Conservation (phyloP, 1,140 invertebrate genomes). For the Leptonema lineaticorne region DNA sequence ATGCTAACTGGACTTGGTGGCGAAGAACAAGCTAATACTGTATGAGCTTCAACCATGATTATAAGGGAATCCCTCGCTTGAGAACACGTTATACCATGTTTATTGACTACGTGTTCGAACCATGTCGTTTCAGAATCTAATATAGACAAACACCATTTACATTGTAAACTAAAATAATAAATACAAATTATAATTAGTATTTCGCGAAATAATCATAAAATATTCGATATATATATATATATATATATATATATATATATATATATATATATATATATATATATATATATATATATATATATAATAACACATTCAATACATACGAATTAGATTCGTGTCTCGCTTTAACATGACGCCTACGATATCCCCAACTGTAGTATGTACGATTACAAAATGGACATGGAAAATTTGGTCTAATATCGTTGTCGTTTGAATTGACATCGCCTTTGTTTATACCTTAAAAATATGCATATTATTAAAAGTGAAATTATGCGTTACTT, state of each 20-base stretch:
- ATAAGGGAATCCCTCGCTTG: conserved; percentile 63
- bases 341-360: conserved; percentile 64
- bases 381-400: conserved; percentile 66
- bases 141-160: conserved; percentile 61
- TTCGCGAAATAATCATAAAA: not conserved
- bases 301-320: conserved; percentile 1
- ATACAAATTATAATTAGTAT: conserved; percentile 1
- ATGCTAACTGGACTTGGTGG: conserved; percentile 52
- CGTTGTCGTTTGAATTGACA: not conserved
- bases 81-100: conserved; percentile 58
- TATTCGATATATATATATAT: too few relatives aligned
- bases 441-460: not conserved
- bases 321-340: conserved; percentile 58
- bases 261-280: too few relatives aligned
- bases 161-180: conserved; percentile 54
- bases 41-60: conserved; percentile 65
- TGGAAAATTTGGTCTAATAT: conserved; percentile 56
- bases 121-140: conserved; percentile 60
- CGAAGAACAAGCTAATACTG: conserved; percentile 58
- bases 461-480: not conserved
- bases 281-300: too few relatives aligned
- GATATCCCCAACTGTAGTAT: conserved; percentile 66
- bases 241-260: too few relatives aligned
- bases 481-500: not conserved
- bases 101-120: conserved; percentile 60